phyloP scores from a whole-genome alignment of 1,140 invertebrate genomes.

The Ips typographus region DNA sequence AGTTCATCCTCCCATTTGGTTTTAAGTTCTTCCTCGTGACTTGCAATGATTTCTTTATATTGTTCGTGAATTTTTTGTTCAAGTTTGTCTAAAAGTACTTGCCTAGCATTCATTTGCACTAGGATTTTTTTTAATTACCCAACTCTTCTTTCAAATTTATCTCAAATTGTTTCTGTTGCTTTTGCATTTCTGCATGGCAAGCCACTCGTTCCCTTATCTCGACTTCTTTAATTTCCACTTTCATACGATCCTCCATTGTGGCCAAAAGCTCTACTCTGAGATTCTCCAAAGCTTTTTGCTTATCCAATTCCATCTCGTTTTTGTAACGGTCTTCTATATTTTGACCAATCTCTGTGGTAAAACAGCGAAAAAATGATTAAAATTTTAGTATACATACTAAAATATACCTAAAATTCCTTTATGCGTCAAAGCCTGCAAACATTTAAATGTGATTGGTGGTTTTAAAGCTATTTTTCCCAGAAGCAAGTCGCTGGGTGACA shows the following conservation, averaged over 20 bases:
- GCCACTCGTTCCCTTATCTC: constrained; percentile 33
- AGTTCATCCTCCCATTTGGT: constrained; percentile 14
- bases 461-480: constrained; percentile 47
- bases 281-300: constrained; percentile 45
- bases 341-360: constrained; percentile 42
- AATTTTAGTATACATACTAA: not conserved
- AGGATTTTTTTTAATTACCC: constrained; percentile 10
- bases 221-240: constrained; percentile 32
- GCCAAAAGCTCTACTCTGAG: constrained; percentile 29
- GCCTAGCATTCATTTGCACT: not conserved
- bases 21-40: constrained; percentile 5
- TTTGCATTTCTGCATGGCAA: constrained; percentile 43
- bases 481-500: constrained; percentile 49
- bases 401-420: constrained; percentile 51
- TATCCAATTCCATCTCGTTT: constrained; percentile 43
- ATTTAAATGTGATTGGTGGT: constrained; percentile 46
- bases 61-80: constrained; percentile 14
- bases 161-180: constrained; percentile 42
- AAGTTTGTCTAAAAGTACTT: constrained; percentile 11
- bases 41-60: constrained; percentile 7
- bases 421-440: constrained; percentile 52
- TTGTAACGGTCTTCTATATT: constrained; percentile 46
- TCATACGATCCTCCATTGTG: constrained; percentile 26
- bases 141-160: constrained; percentile 42
- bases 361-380: constrained; percentile 27